These are phyloP conservation scores for Rhopalosiphum nymphaeae DNA, from an alignment of 2,888 invertebrate genomes.

Conservation along the genomic window DNA sequence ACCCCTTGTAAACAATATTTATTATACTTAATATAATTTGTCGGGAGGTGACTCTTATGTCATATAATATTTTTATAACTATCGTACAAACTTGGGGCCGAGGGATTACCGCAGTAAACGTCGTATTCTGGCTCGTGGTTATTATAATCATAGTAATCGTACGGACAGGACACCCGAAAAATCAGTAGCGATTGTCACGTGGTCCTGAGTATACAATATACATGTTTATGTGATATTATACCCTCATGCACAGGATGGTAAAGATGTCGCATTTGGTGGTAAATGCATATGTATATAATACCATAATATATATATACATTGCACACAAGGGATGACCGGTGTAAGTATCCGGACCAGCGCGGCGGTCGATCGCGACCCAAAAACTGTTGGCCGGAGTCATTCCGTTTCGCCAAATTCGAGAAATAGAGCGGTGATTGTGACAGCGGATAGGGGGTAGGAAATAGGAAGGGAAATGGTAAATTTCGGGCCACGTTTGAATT, in stretches of 20 bases:
- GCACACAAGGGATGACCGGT: constrained; percentile 6
- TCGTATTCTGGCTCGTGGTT: not conserved
- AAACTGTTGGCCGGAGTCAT: constrained; percentile 3
- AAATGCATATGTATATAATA: not conserved
- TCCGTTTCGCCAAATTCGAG: not conserved
- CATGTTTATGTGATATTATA: not conserved
- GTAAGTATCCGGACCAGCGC: not conserved
- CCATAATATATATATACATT: not conserved
- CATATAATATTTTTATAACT: not conserved
- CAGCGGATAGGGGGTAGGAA: not conserved
- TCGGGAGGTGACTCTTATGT: not conserved
- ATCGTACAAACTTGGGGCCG: not conserved
- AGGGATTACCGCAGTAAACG: not conserved
- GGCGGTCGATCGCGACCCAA: not conserved
- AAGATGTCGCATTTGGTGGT: not conserved
- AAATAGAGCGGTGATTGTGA: not conserved
- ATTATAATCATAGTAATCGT: not conserved
- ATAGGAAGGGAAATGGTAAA: not conserved
- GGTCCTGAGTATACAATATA: not conserved
- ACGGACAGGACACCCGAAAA: not conserved
- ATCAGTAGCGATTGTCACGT: not conserved
- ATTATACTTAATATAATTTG: not conserved
- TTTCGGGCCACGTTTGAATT: constrained; percentile 24
- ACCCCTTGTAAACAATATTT: too few relatives aligned
- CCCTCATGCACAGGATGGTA: not conserved